These are phyloP conservation scores for Eupristina koningsbergeri DNA, from an alignment of 1,140 invertebrate genomes.

Conservation along the genomic window DNA sequence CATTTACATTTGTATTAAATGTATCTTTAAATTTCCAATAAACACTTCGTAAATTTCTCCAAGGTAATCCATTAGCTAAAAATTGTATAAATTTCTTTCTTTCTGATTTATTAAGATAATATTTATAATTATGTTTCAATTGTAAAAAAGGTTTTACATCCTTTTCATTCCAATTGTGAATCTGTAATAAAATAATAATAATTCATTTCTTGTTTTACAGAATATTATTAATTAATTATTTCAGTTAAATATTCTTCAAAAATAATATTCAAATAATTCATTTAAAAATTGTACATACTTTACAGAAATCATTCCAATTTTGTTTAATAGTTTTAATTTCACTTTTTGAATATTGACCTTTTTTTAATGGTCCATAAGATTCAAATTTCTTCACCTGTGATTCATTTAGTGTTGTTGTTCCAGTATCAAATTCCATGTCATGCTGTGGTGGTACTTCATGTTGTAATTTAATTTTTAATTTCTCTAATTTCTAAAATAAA, in stretches of 20 bases:
- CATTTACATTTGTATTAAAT: slow-evolving; percentile 25
- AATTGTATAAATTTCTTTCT: slow-evolving; percentile 65
- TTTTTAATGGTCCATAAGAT: slow-evolving; percentile 58
- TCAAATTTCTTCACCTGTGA: slow-evolving; percentile 55
- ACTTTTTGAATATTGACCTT: slow-evolving; percentile 52
- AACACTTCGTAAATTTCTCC: slow-evolving; percentile 62
- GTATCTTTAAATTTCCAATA: slow-evolving; percentile 62
- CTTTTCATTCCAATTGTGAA: slow-evolving; percentile 61
- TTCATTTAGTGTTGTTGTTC: slow-evolving; percentile 45
- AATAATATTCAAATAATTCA: slow-evolving; percentile 39
- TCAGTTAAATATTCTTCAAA: background rate
- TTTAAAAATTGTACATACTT: slow-evolving; percentile 56
- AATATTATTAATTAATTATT: too few relatives aligned
- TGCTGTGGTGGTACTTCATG: slow-evolving; percentile 65
- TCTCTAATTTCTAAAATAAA: slow-evolving; percentile 55
- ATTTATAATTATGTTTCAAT: slow-evolving; percentile 51
- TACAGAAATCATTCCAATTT: slow-evolving; percentile 69
- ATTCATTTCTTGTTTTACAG: too few relatives aligned
- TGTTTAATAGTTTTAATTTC: slow-evolving; percentile 63
- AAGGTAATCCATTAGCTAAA: slow-evolving; percentile 64
- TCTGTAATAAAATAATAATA: slow-evolving; percentile 49
- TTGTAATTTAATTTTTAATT: slow-evolving; percentile 56
- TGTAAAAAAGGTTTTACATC: slow-evolving; percentile 58
- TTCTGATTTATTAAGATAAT: slow-evolving; percentile 49
- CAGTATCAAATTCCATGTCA: slow-evolving; percentile 57